Evolutionary conservation across 2,888 invertebrate genomes (phyloP).

Genomic region (Sphaeridia pumilis): DNA sequence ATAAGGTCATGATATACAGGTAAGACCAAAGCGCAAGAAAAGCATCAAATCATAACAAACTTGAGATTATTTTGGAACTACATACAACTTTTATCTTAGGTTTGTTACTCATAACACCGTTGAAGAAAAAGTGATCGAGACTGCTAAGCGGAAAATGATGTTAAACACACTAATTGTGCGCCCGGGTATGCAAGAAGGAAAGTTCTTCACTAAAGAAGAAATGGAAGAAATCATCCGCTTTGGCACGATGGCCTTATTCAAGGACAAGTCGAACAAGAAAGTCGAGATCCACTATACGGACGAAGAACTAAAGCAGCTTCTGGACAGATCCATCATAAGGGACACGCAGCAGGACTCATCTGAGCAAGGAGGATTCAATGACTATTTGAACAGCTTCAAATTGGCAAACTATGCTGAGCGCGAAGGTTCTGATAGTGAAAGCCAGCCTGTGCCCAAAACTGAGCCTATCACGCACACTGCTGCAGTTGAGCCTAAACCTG

Average conservation of each 20-base stretch:
- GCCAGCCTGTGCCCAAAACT: no score
- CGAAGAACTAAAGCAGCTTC: constrained; percentile 44
- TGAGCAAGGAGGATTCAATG: not conserved
- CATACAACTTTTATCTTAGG: not conserved
- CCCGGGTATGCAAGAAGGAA: constrained; percentile 43
- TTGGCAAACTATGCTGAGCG: not conserved
- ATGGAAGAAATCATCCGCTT: constrained; percentile 51
- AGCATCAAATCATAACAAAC: no score
- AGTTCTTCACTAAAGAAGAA: constrained; percentile 48
- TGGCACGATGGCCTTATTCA: constrained; percentile 52
- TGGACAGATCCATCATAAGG: no score
- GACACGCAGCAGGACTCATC: no score
- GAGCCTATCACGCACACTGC: no score
- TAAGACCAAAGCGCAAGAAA: no score
- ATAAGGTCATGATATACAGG: constrained; percentile 50
- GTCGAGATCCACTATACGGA: constrained; percentile 45
- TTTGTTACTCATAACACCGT: constrained; percentile 51
- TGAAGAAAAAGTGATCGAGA: constrained; percentile 49
- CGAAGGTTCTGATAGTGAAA: no score
- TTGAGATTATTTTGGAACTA: no score
- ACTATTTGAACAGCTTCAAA: not conserved
- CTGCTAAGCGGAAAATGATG: constrained; percentile 53
- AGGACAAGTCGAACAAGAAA: constrained; percentile 41
- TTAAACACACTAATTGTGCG: constrained; percentile 48
- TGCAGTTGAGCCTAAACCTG: no score